Base-by-base conservation (phyloP, 2,888 invertebrate genomes). In the Philereme transversata region DNA sequence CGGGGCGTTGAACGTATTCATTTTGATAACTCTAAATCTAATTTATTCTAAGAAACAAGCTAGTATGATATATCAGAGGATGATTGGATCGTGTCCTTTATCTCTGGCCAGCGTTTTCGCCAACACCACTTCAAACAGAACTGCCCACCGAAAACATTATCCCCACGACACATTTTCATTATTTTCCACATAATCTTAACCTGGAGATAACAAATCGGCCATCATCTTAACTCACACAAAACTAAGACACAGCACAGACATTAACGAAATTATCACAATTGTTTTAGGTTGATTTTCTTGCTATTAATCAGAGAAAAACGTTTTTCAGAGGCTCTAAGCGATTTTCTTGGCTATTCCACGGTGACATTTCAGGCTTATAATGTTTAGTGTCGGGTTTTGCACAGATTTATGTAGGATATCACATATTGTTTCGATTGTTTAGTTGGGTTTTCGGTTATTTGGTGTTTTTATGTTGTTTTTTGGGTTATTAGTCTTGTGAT, bases 1-100 rank as follows among this genome's bases (percentile, higher is more conserved):
- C 4, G 92, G 91, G 22, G 89, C 90, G 79, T 89, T 92, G 62
- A 91, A 90, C 11, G 91, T 79, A 82, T 92, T 92, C 92, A 92
- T 92, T 75, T 85, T 90, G 73, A 52, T 64, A 67, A 53, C 52
- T 57, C 52, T 56, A 59, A 51, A 62, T 61, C 64, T 70, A 62
- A 64, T 65, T 67, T 74, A 75, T 64, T 65, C 57, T 70, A 64
- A 56, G 70, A 67, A 64, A 67, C 47, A 47, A 43, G 46, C 38
- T 61, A 66, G 57, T 68, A 62, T 55, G 65, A 60, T 59, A 56
- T 48, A 60, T 57, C 49, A 57, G 49, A 60, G 49, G 71, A 71
- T 64, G 65, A 65, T 69, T 62, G 65, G 65, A 70, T 67, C 72
- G 69, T 71, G 56, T 56, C 53, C 69, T 74, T 72, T 72, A 75